Percentiles rank a stretch among this genome's conserved stretches.
phyloP scores from a whole-genome alignment of 2,888 invertebrate genomes.

The Thereva unica region DNA sequence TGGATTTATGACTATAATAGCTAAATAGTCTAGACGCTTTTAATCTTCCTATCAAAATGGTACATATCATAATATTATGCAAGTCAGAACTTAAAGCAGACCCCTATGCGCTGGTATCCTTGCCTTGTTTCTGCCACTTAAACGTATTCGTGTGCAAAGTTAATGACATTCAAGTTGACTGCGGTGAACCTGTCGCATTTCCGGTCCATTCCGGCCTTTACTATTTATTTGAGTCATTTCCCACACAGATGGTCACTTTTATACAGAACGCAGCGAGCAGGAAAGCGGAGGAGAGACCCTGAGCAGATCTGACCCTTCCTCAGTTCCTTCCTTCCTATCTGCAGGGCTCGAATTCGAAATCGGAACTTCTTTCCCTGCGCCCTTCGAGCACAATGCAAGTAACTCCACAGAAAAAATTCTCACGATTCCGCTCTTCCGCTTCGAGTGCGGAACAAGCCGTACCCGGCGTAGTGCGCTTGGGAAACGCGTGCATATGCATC shows the following conservation, averaged over 20 bases:
- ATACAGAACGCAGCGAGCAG: constrained; percentile 5
- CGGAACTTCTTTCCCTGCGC: constrained; percentile 7
- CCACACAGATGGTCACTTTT: constrained; percentile 24
- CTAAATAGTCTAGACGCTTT: no score
- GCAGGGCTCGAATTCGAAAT: not conserved
- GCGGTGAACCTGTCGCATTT: constrained; percentile 18
- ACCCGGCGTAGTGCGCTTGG: constrained; percentile 10
- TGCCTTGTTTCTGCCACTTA: no score
- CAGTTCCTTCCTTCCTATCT: not conserved
- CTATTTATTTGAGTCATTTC: constrained; percentile 5
- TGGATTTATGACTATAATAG: no score
- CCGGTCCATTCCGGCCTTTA: constrained; percentile 14
- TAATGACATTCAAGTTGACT: constrained; percentile 1
- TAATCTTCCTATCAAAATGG: no score
- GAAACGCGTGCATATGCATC: constrained; percentile 25
- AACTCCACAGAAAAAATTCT: constrained; percentile 36
- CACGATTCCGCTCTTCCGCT: constrained; percentile 41
- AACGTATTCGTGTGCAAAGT: no score
- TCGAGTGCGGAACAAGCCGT: constrained; percentile 34
- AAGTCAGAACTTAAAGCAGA: no score
- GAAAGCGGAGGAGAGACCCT: not conserved
- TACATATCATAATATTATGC: no score
- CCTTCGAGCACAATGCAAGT: not conserved
- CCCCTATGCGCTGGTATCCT: no score
- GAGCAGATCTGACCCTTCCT: constrained; percentile 26